Conservation (phyloP, 2,113 vertebrate genomes). For the Tiliqua scincoides region DNA sequence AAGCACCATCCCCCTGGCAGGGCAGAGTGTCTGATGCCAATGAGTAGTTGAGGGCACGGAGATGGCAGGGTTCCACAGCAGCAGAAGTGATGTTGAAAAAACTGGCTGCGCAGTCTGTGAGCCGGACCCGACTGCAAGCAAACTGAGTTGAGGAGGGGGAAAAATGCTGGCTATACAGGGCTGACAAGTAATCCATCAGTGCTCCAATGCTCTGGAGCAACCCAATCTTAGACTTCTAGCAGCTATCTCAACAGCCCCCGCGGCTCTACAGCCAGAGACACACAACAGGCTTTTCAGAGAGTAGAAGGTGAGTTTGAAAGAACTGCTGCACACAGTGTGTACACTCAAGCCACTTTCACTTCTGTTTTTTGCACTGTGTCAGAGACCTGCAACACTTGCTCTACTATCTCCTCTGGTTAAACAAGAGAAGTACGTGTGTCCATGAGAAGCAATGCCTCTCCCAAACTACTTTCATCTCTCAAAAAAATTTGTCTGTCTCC, state of each 20-base stretch:
- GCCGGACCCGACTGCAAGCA: constrained; percentile 85
- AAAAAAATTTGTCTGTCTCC: background rate
- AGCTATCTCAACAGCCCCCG: background rate
- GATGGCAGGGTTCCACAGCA: constrained; percentile 86
- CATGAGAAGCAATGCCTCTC: background rate
- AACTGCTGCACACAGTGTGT: too few relatives aligned
- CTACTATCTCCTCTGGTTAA: background rate
- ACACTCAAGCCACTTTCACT: background rate
- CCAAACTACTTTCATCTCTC: background rate
- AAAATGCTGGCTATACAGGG: background rate
- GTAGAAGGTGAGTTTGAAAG: background rate
- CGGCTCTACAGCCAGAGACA: background rate
- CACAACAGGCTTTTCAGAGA: background rate
- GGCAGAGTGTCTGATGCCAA: constrained; percentile 78
- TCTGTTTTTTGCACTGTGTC: background rate
- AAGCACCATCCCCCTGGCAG: constrained; percentile 78
- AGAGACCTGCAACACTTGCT: background rate
- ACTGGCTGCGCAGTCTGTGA: constrained; percentile 83
- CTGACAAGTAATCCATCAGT: background rate
- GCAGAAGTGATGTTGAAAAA: constrained; percentile 83
- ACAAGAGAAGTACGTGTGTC: background rate
- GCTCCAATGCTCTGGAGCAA: background rate
- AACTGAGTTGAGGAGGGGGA: constrained; percentile 76
- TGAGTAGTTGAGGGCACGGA: constrained; percentile 86
- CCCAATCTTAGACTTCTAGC: background rate